These are phyloP conservation scores for Hirtodrosophila alboralis DNA, from an alignment of 2,888 invertebrate species.

Conservation along the genomic window DNA sequence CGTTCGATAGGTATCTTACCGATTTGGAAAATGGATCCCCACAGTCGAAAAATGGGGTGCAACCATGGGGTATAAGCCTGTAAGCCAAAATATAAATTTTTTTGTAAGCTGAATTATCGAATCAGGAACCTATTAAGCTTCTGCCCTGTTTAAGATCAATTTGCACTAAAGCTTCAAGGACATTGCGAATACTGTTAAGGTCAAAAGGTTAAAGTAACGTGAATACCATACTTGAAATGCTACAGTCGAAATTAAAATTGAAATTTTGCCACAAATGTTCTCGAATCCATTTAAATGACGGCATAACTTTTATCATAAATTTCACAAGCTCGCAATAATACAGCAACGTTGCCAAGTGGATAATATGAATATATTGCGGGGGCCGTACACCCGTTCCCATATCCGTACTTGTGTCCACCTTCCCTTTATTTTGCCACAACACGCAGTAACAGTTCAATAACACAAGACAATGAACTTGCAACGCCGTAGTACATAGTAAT, in stretches of 20 bases:
- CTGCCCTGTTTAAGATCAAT: too few relatives aligned
- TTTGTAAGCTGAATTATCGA: too few relatives aligned
- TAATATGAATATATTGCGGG: conserved; percentile 58
- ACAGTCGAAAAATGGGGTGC: too few relatives aligned
- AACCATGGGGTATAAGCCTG: too few relatives aligned
- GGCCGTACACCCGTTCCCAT: background rate
- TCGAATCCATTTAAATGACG: conserved; percentile 31
- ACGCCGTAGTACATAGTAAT: conserved; percentile 3
- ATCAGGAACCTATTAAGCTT: too few relatives aligned
- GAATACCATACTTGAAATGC: conserved; percentile 6
- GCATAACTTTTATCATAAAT: conserved; percentile 70
- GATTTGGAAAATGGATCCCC: too few relatives aligned
- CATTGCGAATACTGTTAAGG: background rate
- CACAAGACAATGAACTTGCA: conserved; percentile 41
- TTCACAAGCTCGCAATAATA: conserved; percentile 35
- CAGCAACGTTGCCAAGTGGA: conserved; percentile 25
- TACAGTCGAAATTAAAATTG: conserved; percentile 31
- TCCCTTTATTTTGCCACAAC: conserved; percentile 3
- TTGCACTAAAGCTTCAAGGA: background rate
- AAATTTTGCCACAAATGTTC: conserved; percentile 19
- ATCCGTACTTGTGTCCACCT: too few relatives aligned
- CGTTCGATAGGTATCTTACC: too few relatives aligned
- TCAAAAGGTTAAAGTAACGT: conserved; percentile 11
- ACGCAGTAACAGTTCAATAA: conserved; percentile 30
- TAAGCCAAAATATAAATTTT: too few relatives aligned